Conservation (phyloP, 1,140 invertebrate genomes). For the Penaeus indicus region DNA sequence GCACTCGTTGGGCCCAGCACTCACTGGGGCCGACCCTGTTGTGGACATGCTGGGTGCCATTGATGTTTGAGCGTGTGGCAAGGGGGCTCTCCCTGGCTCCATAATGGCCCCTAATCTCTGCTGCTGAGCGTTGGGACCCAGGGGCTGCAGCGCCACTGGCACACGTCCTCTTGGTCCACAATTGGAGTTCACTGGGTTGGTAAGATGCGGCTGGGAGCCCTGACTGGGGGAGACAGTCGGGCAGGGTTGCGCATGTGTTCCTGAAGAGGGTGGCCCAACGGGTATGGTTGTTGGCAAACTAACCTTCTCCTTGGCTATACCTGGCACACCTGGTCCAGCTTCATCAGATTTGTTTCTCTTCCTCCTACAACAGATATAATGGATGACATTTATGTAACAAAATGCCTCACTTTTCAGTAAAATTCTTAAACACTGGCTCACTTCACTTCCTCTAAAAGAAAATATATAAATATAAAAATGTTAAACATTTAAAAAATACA, state of each 20-base stretch:
- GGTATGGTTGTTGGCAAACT: slow-evolving; percentile 8
- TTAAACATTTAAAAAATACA: too few relatives aligned
- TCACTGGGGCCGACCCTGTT: slow-evolving; percentile 21
- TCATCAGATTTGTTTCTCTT: slow-evolving; percentile 43
- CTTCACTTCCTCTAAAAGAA: neutral
- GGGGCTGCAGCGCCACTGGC: neutral
- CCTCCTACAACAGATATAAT: neutral
- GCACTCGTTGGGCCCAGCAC: slow-evolving; percentile 6
- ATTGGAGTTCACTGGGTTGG: neutral
- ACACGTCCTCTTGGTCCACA: slow-evolving; percentile 17
- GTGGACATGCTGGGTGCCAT: slow-evolving; percentile 5
- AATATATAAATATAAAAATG: neutral
- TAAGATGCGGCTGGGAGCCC: slow-evolving; percentile 21
- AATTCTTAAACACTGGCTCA: neutral
- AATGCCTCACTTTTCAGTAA: neutral
- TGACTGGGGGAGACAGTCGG: slow-evolving; percentile 44
- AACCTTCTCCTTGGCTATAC: slow-evolving; percentile 27
- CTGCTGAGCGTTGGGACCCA: neutral
- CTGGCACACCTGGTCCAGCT: neutral
- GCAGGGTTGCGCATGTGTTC: slow-evolving; percentile 16
- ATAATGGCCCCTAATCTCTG: neutral
- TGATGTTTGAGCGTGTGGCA: neutral
- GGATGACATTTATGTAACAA: neutral
- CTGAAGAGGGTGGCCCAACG: slow-evolving; percentile 40
- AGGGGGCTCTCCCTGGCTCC: neutral